Evolutionary conservation across 2,797 vertebrate genomes (phyloP).

Genomic region (Carcharodon carcharias): DNA sequence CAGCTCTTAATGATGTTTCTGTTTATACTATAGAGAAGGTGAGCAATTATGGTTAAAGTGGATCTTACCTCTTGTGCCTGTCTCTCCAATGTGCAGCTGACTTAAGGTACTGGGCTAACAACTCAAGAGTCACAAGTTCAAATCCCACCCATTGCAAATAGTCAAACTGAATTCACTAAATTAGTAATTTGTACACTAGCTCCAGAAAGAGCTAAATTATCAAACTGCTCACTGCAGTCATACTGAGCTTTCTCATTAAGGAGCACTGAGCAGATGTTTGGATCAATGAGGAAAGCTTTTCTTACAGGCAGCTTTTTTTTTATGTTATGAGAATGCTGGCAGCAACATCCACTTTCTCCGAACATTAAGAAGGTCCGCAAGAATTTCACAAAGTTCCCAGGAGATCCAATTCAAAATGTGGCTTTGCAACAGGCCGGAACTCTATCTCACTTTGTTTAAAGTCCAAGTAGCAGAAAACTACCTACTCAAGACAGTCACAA

Average conservation of each 20-base stretch:
- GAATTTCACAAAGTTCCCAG: not conserved
- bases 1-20: not conserved
- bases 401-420: not conserved
- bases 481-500: not conserved
- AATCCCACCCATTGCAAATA: not conserved
- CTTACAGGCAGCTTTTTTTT: not conserved
- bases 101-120: too few relatives aligned
- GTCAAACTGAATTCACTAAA: not conserved
- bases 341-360: not conserved
- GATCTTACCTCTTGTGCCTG: not conserved
- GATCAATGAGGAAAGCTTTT: not conserved
- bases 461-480: not conserved
- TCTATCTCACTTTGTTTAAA: not conserved
- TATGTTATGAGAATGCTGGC: not conserved
- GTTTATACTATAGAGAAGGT: not conserved
- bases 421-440: not conserved
- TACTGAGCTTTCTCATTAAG: not conserved
- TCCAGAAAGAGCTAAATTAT: not conserved
- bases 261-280: not conserved
- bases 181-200: not conserved
- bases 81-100: not conserved
- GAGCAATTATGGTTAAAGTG: not conserved
- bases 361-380: not conserved
- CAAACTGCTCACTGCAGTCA: not conserved
- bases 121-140: too few relatives aligned